A percentile compares a stretch with the other conserved stretches of the same genome.
phyloP scores from a whole-genome alignment of 1,140 invertebrate genomes.

The Harpegnathos saltator region DNA sequence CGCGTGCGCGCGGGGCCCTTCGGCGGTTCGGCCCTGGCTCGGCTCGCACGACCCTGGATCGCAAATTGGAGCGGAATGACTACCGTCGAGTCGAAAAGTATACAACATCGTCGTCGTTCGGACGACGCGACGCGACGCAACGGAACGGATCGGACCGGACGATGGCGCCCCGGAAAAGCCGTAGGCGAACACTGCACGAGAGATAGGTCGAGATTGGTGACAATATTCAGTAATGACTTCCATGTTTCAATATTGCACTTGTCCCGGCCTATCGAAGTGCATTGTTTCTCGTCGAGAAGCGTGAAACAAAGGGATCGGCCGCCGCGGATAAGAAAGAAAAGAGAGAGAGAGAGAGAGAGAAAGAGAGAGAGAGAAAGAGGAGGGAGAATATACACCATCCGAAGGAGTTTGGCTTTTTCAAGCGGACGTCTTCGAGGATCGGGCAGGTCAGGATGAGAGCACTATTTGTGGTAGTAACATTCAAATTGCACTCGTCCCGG shows the following conservation, averaged over 20 bases:
- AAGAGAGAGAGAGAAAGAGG: background rate
- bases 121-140: background rate
- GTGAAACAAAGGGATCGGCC: slow-evolving; percentile 45
- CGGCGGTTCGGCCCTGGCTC: slow-evolving; percentile 29
- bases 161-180: background rate
- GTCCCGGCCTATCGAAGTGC: slow-evolving; percentile 86
- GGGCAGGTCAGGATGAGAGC: slow-evolving; percentile 83
- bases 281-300: slow-evolving; percentile 70
- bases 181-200: slow-evolving; percentile 74
- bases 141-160: too few relatives aligned
- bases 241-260: slow-evolving; percentile 84
- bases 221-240: slow-evolving; percentile 81
- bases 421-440: slow-evolving; percentile 60
- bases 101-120: slow-evolving; percentile 12
- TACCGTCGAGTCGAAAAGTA: slow-evolving; percentile 42
- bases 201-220: slow-evolving; percentile 85
- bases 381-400: background rate
- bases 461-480: slow-evolving; percentile 82
- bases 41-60: slow-evolving; percentile 51
- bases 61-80: slow-evolving; percentile 62
- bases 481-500: slow-evolving; percentile 86
- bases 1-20: slow-evolving; percentile 20
- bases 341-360: background rate
- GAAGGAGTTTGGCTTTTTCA: background rate
- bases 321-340: slow-evolving; percentile 6